phyloP scores from a whole-genome alignment of 2,113 vertebrate genomes.

The Hydrochoerus hydrochaeris region DNA sequence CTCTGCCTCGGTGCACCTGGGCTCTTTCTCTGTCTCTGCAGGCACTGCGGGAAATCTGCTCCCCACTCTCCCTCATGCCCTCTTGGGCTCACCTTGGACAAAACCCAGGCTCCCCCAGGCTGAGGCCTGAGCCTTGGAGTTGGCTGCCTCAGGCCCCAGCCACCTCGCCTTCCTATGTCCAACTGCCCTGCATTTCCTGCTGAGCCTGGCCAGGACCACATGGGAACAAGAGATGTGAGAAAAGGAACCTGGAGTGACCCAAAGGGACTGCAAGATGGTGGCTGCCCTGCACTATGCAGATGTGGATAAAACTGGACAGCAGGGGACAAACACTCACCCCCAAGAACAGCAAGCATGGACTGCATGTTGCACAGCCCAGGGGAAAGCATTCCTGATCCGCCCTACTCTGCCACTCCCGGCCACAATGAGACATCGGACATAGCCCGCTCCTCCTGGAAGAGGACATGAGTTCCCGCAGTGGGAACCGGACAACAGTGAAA shows the following conservation, averaged over 20 bases:
- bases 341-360: too few relatives aligned
- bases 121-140: background rate
- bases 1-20: background rate
- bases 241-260: background rate
- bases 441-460: fast-evolving
- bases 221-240: background rate
- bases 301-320: fast-evolving
- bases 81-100: background rate
- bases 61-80: background rate
- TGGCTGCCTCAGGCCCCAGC: background rate
- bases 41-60: too few relatives aligned
- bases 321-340: background rate
- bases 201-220: fast-evolving
- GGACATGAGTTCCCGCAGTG: fast-evolving
- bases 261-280: fast-evolving
- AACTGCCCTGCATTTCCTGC: background rate
- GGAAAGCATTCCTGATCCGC: background rate
- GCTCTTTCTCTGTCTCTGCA: background rate
- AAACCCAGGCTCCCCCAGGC: background rate
- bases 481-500: fast-evolving
- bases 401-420: background rate
- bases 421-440: fast-evolving
- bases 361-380: background rate
- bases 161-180: background rate
- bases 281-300: fast-evolving